These are phyloP conservation scores for Danio rerio DNA, from an alignment of 2,113 vertebrate genomes.

Conservation along the genomic window DNA sequence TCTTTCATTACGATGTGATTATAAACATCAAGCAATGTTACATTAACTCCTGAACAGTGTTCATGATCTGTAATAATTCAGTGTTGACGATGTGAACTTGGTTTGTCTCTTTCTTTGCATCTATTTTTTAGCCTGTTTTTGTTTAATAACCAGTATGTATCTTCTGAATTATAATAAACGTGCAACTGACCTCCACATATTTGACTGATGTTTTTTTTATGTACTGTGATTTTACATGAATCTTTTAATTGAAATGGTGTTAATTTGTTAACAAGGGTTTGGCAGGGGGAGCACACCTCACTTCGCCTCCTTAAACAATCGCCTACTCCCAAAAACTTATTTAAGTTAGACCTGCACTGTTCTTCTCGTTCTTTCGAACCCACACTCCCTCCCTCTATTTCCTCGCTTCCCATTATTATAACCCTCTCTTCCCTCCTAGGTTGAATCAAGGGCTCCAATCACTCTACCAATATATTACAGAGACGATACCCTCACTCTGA, in stretches of 20 bases:
- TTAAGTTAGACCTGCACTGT: no score
- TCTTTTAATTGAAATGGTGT: not conserved
- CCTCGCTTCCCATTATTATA: no score
- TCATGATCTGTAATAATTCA: conserved; percentile 60
- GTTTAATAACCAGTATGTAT: conserved; percentile 68
- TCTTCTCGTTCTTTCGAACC: no score
- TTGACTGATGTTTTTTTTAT: not conserved
- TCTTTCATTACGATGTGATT: not conserved
- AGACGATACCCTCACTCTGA: no score
- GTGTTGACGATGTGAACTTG: conserved; percentile 64
- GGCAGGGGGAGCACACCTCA: no score
- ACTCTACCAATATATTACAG: no score
- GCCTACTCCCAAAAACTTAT: no score
- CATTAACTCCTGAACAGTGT: conserved; percentile 42
- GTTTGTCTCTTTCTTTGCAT: conserved; percentile 64
- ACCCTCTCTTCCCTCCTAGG: no score
- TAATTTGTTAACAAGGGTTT: no score
- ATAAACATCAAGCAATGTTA: not conserved
- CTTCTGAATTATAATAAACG: conserved; percentile 75
- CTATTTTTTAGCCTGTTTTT: conserved; percentile 76
- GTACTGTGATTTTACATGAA: not conserved
- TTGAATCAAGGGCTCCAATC: no score
- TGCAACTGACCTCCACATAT: conserved; percentile 62
- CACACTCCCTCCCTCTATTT: no score
- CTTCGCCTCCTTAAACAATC: no score